Evolutionary conservation across 2,888 invertebrate genomes (phyloP).

Genomic region (Oscheius sp.): DNA sequence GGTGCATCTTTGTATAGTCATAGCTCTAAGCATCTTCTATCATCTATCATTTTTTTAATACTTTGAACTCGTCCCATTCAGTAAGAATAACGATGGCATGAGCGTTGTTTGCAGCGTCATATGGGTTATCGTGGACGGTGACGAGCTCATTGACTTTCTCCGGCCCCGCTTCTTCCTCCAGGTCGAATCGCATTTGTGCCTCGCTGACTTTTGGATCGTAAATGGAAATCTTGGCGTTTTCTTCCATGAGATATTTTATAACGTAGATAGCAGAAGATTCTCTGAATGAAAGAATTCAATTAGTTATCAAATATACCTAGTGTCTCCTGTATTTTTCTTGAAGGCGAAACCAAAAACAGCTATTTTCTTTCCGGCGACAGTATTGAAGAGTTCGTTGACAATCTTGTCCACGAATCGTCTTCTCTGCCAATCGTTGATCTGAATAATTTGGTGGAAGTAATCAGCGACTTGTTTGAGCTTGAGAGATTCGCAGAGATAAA

Average conservation of each 20-base stretch:
- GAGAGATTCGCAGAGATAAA: slow-evolving; percentile 93
- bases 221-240: slow-evolving; percentile 90
- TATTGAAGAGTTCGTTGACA: slow-evolving; percentile 92
- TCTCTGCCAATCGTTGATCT: slow-evolving; percentile 96
- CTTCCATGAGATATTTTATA: slow-evolving; percentile 88
- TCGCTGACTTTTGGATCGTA: slow-evolving; percentile 91
- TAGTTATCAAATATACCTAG: too few species aligned
- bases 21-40: slow-evolving; percentile 77
- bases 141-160: slow-evolving; percentile 75
- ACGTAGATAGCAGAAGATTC: slow-evolving; percentile 96
- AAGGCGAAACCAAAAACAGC: slow-evolving; percentile 96
- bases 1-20: slow-evolving; percentile 88
- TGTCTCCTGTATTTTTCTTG: slow-evolving; percentile 86
- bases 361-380: slow-evolving; percentile 92
- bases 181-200: slow-evolving; percentile 71
- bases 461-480: slow-evolving; percentile 94
- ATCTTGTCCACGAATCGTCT: slow-evolving; percentile 88
- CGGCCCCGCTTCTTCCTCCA: slow-evolving; percentile 52
- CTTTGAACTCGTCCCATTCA: slow-evolving; percentile 73
- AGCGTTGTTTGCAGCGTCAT: slow-evolving; percentile 85
- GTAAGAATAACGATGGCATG: slow-evolving; percentile 96
- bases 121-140: slow-evolving; percentile 83
- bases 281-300: too few species aligned
- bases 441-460: slow-evolving; percentile 90
- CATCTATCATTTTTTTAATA: slow-evolving; percentile 50